Base-by-base conservation (phyloP, 2,888 invertebrate species). In the Muscina levida region DNA sequence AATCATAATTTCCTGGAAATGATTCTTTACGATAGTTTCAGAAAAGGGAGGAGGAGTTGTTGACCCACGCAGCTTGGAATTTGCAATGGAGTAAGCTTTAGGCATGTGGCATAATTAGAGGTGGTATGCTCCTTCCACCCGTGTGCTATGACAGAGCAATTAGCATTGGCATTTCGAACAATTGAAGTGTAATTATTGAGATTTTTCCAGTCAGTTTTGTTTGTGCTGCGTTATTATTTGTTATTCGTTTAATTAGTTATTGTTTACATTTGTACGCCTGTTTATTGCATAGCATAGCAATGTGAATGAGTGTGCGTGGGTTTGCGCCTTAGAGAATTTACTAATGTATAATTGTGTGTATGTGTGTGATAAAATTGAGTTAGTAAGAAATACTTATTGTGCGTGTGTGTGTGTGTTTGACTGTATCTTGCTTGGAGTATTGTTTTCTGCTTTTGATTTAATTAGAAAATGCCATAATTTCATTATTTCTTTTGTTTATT, bases 171-270 rank as follows among this genome's bases (percentile, higher is more conserved):
- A 53, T 53, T 53, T 53, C 24, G 10, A 71, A 74, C 37, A 48
- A 59, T 74, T 66, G 48, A 71, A 74, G 31, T 71, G 15, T 66
- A 67, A 71, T 79, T 74, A 74, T 71, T 70, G 37, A 77, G 57
- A 70, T 31, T 39, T 39, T 65, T 22, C 46, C 22, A 31, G 24
- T n/a, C n/a, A 56, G 11, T 8, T 42, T 44, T 53, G 26, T 42
- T 53, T 8, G 17, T 19, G 22, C 5, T 13, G 19, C 39, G 13
- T 11, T 57, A 1, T 71, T 53, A 15, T 66, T n/a, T 76, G 46
- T 53, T 37, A 15, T 5, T 46, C 15, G 10, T 65, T 65, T 68
- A 17, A 78, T 78, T 65, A 73, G 68, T 65, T 48, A 73, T 78
- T 73, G 70, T 73, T 65, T 72, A 24, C 37, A 24, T 46, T n/a